phyloP scores from a whole-genome alignment of 2,113 vertebrate genomes.

The Sprattus sprattus region DNA sequence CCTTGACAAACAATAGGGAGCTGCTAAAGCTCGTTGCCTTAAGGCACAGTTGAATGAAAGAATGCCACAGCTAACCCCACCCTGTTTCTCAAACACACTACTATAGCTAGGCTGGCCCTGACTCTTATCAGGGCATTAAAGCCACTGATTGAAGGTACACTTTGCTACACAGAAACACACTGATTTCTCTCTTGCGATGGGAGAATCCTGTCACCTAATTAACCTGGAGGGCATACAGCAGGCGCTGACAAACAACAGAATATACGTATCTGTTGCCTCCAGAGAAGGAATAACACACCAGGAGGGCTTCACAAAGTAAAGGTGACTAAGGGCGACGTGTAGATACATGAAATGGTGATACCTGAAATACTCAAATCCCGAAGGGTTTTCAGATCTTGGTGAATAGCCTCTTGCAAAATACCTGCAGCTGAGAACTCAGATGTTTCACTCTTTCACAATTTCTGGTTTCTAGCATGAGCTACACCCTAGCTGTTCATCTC shows the following conservation, averaged over 20 bases:
- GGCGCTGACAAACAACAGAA: neutral
- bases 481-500: neutral
- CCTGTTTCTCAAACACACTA: neutral
- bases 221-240: neutral
- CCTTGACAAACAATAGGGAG: neutral
- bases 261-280: neutral
- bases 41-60: neutral
- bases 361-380: slow-evolving; percentile 1
- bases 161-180: neutral
- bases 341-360: slow-evolving; percentile 39
- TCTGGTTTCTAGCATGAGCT: neutral
- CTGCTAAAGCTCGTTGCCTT: neutral
- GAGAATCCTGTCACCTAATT: neutral
- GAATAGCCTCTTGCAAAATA: slow-evolving; percentile 20
- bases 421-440: neutral
- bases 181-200: neutral
- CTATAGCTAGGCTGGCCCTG: neutral
- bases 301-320: neutral
- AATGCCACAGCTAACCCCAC: neutral
- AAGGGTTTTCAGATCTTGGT: slow-evolving; percentile 12
- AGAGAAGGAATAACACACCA: neutral
- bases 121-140: neutral
- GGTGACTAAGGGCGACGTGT: slow-evolving; percentile 31
- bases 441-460: neutral
- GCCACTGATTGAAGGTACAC: neutral